Conservation (phyloP, 2,113 vertebrate genomes). For the Microcebus tavaratra region DNA sequence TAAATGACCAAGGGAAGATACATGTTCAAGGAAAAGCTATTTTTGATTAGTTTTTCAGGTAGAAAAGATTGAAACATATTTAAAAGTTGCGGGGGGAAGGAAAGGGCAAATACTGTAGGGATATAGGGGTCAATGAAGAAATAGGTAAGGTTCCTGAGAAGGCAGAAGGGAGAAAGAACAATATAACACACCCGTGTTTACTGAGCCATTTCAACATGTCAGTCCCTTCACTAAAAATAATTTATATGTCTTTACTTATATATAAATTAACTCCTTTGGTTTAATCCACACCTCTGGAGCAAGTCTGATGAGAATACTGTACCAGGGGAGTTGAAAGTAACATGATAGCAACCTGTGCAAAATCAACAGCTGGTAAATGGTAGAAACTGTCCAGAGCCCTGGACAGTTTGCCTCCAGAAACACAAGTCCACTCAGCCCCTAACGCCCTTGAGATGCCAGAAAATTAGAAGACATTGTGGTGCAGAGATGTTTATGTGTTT, state of each 20-base stretch:
- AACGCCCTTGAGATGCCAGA: not conserved
- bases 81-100: not conserved
- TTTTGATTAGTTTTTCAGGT: not conserved
- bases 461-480: not conserved
- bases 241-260: not conserved
- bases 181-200: not conserved
- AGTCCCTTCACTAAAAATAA: not conserved
- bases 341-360: not conserved
- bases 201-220: not conserved
- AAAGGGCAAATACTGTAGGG: not conserved
- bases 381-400: not conserved
- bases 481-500: not conserved
- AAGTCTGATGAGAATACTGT: not conserved
- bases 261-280: not conserved
- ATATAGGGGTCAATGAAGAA: not conserved
- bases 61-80: not conserved
- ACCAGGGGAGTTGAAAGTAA: not conserved
- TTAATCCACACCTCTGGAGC: not conserved
- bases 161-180: not conserved
- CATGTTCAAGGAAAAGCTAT: not conserved
- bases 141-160: not conserved
- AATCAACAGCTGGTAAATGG: too few relatives aligned
- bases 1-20: not conserved
- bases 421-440: not conserved
- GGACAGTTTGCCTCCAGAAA: not conserved